Percentiles rank a stretch among this genome's conserved stretches.
Conservation (phyloP, 2,888 invertebrate genomes). For the Lagria hirta region DNA sequence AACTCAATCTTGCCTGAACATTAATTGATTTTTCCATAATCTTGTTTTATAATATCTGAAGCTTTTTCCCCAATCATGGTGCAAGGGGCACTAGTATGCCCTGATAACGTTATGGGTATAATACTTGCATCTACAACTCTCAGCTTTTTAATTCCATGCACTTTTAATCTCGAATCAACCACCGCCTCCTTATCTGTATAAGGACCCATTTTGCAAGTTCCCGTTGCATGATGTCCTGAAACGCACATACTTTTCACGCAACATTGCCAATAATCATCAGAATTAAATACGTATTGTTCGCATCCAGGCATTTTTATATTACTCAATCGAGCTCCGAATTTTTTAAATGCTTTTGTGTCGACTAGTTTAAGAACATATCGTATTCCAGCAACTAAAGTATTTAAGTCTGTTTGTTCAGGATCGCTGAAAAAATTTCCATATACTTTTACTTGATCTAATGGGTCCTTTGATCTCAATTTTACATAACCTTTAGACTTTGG, state of each 20-base stretch:
- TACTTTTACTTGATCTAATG: slow-evolving; percentile 61
- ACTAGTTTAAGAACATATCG: slow-evolving; percentile 55
- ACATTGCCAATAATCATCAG: slow-evolving; percentile 70
- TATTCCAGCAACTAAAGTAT: slow-evolving; percentile 59
- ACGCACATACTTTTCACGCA: slow-evolving; percentile 60
- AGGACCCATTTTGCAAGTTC: slow-evolving; percentile 61
- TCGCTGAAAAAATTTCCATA: slow-evolving; percentile 62
- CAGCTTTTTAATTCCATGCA: slow-evolving; percentile 61
- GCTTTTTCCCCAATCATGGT: slow-evolving; percentile 75
- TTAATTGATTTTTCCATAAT: slow-evolving; percentile 56
- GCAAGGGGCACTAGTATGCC: slow-evolving; percentile 68
- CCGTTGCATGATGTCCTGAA: slow-evolving; percentile 60
- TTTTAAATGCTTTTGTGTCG: slow-evolving; percentile 54
- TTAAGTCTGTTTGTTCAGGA: slow-evolving; percentile 51
- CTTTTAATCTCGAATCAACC: slow-evolving; percentile 57
- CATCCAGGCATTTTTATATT: slow-evolving; percentile 60
- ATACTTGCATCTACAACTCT: slow-evolving; percentile 71
- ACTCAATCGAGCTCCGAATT: slow-evolving; percentile 61
- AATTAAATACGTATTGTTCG: slow-evolving; percentile 55
- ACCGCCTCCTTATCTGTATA: slow-evolving; percentile 55
- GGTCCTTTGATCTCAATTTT: slow-evolving; percentile 57
- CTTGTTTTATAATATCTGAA: slow-evolving; percentile 62
- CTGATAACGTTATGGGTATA: slow-evolving; percentile 65
- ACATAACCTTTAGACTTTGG: slow-evolving; percentile 58
- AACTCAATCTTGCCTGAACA: too few relatives aligned